Conservation (phyloP, 2,797 vertebrate species). For the Clarias pachynema region DNA sequence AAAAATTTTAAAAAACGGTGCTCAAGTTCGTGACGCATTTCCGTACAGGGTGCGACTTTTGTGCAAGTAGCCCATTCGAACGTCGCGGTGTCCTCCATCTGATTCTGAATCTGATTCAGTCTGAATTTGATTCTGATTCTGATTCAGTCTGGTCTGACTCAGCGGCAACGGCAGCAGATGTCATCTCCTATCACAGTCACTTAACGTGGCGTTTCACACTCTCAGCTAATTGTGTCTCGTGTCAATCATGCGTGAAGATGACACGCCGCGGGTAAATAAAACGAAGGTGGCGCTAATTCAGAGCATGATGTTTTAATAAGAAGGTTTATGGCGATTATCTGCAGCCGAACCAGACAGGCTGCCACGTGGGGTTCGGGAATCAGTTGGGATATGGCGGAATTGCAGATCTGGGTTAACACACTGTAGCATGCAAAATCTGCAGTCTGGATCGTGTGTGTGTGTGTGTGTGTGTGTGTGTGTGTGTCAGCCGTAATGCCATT, state of each 20-base stretch:
- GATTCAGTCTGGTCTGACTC: slow-evolving; percentile 30
- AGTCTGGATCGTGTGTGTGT: background rate
- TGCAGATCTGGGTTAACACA: background rate
- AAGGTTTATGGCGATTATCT: slow-evolving; percentile 26
- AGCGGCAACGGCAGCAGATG: slow-evolving; percentile 47
- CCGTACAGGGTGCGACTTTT: background rate
- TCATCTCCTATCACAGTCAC: slow-evolving; percentile 49
- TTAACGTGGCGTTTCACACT: slow-evolving; percentile 53
- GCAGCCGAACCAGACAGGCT: background rate
- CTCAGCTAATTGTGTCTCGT: slow-evolving; percentile 50
- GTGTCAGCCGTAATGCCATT: slow-evolving; percentile 69
- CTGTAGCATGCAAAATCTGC: slow-evolving; percentile 5
- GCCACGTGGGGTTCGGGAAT: background rate
- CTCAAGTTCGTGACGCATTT: background rate
- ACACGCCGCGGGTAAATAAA: slow-evolving; percentile 62
- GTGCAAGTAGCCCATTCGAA: background rate
- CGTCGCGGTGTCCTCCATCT: background rate
- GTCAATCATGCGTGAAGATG: slow-evolving; percentile 58
- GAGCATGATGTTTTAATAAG: slow-evolving; percentile 53
- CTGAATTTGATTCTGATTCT: background rate
- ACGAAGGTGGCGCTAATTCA: slow-evolving; percentile 61
- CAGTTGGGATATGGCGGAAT: background rate
- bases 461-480: slow-evolving; percentile 38
- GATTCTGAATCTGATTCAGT: background rate
- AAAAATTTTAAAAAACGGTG: background rate